Percentiles rank a stretch among this genome's conserved stretches.
Conservation (phyloP, 2,797 vertebrate species). For the Helostoma temminkii region DNA sequence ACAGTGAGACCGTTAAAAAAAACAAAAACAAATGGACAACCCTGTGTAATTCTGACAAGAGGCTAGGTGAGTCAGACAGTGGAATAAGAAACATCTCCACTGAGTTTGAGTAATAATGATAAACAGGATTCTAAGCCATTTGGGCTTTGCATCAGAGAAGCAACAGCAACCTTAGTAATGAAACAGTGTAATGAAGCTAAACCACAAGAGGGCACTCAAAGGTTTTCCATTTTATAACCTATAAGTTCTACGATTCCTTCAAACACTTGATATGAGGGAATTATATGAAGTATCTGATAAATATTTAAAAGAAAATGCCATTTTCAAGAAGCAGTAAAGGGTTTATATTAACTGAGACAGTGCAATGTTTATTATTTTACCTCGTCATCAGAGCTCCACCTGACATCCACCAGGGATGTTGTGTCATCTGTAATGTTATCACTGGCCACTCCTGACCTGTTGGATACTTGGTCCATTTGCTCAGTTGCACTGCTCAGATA, state of each 20-base stretch:
- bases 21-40: not conserved
- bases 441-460: slow-evolving; percentile 56
- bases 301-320: not conserved
- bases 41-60: not conserved
- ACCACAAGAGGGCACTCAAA: slow-evolving; percentile 39
- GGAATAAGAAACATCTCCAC: not conserved
- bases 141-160: slow-evolving; percentile 21
- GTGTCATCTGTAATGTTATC: slow-evolving; percentile 76
- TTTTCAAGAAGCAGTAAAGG: not conserved
- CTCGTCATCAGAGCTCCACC: slow-evolving; percentile 73
- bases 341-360: not conserved
- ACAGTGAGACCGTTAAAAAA: not conserved
- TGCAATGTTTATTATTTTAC: slow-evolving; percentile 25
- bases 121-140: slow-evolving; percentile 16
- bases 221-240: not conserved
- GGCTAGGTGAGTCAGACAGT: not conserved
- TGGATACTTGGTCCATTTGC: slow-evolving; percentile 74
- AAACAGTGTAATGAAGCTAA: slow-evolving; percentile 18
- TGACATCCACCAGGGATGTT: slow-evolving; percentile 53
- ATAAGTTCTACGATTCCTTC: not conserved
- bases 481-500: slow-evolving; percentile 36
- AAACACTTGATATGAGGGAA: not conserved
- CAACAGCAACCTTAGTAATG: slow-evolving; percentile 15
- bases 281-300: not conserved
- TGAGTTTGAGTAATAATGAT: slow-evolving; percentile 14